Percentiles rank a stretch among this genome's conserved stretches.
Conservation (phyloP, 1,140 invertebrate species). For the Amphibalanus amphitrite region DNA sequence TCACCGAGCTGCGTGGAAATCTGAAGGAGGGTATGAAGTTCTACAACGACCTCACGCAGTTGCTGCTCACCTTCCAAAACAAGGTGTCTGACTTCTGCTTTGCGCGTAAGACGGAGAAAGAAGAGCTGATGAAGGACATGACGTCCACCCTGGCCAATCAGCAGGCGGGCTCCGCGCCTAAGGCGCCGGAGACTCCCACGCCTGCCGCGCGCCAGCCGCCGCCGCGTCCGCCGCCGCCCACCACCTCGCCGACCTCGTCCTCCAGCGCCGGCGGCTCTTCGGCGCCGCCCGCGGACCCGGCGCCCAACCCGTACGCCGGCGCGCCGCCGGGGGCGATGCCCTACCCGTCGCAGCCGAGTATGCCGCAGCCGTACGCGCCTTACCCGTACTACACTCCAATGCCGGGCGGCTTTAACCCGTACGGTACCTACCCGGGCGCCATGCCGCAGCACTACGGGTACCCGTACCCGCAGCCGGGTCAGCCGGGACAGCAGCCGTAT, state of each 20-base stretch:
- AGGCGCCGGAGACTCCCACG: conserved; percentile 16
- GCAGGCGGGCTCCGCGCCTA: conserved; percentile 16
- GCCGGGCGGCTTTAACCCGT: conserved; percentile 69
- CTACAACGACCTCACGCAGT: conserved; percentile 92
- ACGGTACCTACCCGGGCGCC: conserved; percentile 37
- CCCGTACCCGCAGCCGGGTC: conserved; percentile 16
- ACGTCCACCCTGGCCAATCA: conserved; percentile 17
- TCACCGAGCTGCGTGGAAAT: conserved; percentile 74
- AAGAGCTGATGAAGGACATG: conserved; percentile 77
- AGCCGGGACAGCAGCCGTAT: neutral
- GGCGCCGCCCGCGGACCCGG: conserved; percentile 15
- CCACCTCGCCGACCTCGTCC: conserved; percentile 24
- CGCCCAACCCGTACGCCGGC: conserved; percentile 8
- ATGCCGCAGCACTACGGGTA: conserved; percentile 29
- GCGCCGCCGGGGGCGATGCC: conserved; percentile 16
- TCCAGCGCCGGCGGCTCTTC: conserved; percentile 25
- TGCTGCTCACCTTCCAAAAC: conserved; percentile 87
- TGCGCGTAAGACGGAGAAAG: conserved; percentile 96
- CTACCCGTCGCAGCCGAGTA: conserved; percentile 22
- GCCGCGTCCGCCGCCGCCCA: conserved; percentile 20
- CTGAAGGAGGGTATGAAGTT: conserved; percentile 91
- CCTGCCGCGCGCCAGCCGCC: conserved; percentile 12
- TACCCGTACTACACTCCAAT: conserved; percentile 58
- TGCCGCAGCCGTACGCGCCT: conserved; percentile 25
- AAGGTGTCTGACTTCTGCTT: conserved; percentile 98